Evolutionary conservation across 2,888 invertebrate genomes (phyloP).

Genomic region (Catocala sponsa): DNA sequence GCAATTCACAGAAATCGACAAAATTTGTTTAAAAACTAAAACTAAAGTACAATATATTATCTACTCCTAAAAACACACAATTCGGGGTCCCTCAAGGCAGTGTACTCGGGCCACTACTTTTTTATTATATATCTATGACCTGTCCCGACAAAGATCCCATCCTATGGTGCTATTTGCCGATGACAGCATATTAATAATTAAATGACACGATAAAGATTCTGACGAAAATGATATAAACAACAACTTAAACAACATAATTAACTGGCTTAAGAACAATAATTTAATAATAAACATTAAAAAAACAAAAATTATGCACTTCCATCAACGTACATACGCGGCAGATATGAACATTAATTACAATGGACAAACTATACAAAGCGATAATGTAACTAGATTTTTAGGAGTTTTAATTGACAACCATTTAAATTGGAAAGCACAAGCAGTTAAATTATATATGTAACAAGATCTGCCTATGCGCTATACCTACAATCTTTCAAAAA

Average conservation of each 20-base stretch:
- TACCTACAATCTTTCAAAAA: too few relatives aligned
- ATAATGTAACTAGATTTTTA: conserved; percentile 1
- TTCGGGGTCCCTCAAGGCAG: too few relatives aligned
- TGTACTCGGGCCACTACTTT: too few relatives aligned
- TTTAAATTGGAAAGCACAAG: not conserved
- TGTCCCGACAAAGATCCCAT: not conserved
- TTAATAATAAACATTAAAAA: not conserved
- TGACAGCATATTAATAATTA: not conserved
- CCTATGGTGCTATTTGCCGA: not conserved
- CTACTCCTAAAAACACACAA: too few relatives aligned
- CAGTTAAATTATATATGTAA: too few relatives aligned
- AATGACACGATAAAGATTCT: not conserved
- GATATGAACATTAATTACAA: not conserved
- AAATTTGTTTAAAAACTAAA: too few relatives aligned
- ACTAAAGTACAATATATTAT: too few relatives aligned
- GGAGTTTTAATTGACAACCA: conserved; percentile 1
- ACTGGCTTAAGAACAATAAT: not conserved
- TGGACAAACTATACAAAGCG: conserved; percentile 5
- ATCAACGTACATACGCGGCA: not conserved
- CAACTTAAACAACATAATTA: not conserved
- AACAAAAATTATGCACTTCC: not conserved
- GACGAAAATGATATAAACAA: not conserved
- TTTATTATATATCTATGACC: not conserved
- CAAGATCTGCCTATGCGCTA: too few relatives aligned
- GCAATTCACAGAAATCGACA: too few relatives aligned